Conservation (phyloP, 2,797 vertebrate species). For the Gobio occitaniae region DNA sequence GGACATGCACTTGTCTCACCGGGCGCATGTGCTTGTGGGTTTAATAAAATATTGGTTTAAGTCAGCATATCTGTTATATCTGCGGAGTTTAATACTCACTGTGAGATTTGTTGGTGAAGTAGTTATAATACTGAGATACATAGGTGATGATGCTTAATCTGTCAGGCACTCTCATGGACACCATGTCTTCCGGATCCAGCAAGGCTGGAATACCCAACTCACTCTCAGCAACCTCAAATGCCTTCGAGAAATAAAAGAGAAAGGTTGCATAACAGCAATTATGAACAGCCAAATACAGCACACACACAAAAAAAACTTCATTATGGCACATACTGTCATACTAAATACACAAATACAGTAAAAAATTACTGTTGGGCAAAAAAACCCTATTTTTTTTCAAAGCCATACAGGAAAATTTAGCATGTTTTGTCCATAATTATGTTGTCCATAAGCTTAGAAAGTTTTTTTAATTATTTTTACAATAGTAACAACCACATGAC, state of each 20-base stretch:
- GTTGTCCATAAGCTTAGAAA: neutral
- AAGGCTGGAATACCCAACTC: constrained; percentile 95
- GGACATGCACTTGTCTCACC: neutral
- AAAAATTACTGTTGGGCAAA: neutral
- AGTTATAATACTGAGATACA: constrained; percentile 97
- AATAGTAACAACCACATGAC: neutral
- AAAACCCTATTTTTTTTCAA: neutral
- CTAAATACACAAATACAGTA: neutral
- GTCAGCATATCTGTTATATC: neutral
- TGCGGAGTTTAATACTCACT: constrained; percentile 61
- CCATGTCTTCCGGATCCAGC: constrained; percentile 96
- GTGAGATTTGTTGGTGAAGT: constrained; percentile 86
- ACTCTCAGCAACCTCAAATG: constrained; percentile 89
- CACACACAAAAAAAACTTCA: neutral
- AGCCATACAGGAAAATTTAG: neutral
- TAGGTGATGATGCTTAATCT: constrained; percentile 98
- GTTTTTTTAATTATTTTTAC: neutral
- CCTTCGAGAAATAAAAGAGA: constrained; percentile 61
- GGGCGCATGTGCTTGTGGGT: neutral
- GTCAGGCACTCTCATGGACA: constrained; percentile 95
- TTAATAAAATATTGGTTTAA: neutral
- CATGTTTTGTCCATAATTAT: neutral
- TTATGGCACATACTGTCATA: neutral
- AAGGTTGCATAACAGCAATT: neutral
- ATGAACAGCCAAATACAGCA: constrained; percentile 1